Evolutionary conservation across 2,113 vertebrate genomes (phyloP), one percentile per base, ranked within the genome.

Genomic region (Anarrhichthys ocellatus): DNA sequence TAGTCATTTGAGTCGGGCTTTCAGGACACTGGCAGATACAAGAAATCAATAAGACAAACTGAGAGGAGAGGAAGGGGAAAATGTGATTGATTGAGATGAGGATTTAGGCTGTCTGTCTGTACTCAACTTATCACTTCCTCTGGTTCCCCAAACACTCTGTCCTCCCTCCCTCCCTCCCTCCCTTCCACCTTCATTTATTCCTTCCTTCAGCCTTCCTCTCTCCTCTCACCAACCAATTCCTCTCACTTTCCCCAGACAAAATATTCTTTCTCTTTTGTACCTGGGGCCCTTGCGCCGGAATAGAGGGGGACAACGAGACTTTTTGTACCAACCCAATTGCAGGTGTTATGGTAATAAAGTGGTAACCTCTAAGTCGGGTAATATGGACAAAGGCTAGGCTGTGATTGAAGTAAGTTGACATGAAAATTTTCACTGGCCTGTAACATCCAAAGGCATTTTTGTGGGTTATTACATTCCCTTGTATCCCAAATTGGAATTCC

Each of bases 71-170:
- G 83, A 84, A 81, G 36, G 80, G 65, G 76, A 87, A 87, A 89
- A 88, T 87, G 85, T 93, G 92, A 92, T 91, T 92, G 91, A 93
- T 92, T 89, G 89, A 90, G 86, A 91, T 67, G 78, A 90, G 85
- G 89, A 90, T 88, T 88, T 87, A 70, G 83, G 74, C 72, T 86
- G 83, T 90, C 87, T 87, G 79, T 78, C 82, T 86, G 32, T 76
- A 86, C 83, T 89, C 81, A 86, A 89, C 86, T 90, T 67, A 88
- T 91, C 88, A 86, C 77, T 83, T 88, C 82, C 86, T 69, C 85
- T n/a, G 11, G 24, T 58, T 83, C 66, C 17, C 82, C 68, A 75
- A 81, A 73, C 86, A 83, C 59, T 63, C 58, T 34, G 2, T 36
- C 65, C 38, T 54, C 40, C 62, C 64, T 56, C 61, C 63, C 40